A percentile compares a stretch with the other conserved stretches of the same genome.
Evolutionary conservation across 2,113 vertebrate genomes (phyloP).

Genomic region (Promerops cafer): DNA sequence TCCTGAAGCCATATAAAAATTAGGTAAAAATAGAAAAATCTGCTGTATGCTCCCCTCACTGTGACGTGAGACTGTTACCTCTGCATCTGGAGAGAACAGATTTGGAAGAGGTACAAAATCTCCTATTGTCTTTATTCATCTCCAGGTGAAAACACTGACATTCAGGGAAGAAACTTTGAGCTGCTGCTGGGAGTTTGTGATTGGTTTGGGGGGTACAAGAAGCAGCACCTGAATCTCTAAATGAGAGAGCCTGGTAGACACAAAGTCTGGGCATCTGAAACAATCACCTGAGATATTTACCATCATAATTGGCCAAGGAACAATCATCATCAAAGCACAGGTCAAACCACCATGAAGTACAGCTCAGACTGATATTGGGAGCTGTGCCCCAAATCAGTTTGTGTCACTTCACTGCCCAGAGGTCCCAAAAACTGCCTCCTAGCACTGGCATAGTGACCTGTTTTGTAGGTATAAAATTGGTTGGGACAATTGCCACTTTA

Average conservation of each 20-base stretch:
- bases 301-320: not conserved
- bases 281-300: not conserved
- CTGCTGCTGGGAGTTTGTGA: not conserved
- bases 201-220: not conserved
- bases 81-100: not conserved
- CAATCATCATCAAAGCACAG: not conserved
- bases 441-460: accelerated
- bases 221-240: not conserved
- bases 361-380: not conserved
- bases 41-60: not conserved
- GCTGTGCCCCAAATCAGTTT: not conserved
- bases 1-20: not conserved
- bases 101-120: not conserved
- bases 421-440: not conserved
- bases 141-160: not conserved
- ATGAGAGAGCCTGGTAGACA: not conserved
- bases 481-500: not conserved
- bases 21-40: not conserved
- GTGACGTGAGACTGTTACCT: accelerated
- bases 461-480: not conserved
- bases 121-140: not conserved
- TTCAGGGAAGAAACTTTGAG: not conserved
- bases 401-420: no score
- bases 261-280: not conserved
- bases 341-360: not conserved